A percentile compares a stretch with the other conserved stretches of the same genome.
phyloP scores from a whole-genome alignment of 2,797 vertebrate species.

The Malacoraja senta region DNA sequence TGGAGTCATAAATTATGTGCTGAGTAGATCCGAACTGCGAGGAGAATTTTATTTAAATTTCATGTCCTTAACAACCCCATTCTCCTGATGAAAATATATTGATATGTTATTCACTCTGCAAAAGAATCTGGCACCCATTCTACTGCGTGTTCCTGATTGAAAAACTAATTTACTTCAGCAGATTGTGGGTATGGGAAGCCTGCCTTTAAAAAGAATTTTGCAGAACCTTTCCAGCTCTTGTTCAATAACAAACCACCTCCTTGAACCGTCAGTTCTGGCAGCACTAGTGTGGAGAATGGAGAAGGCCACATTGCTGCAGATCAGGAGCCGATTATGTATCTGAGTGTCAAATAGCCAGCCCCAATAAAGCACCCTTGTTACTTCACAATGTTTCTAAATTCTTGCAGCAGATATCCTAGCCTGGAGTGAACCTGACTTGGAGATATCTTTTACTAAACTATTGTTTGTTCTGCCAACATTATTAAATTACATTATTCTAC shows the following conservation, averaged over 20 bases:
- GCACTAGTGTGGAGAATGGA: background rate
- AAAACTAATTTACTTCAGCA: too few relatives aligned
- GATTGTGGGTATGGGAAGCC: too few relatives aligned
- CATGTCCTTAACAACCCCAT: too few relatives aligned
- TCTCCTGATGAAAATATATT: too few relatives aligned
- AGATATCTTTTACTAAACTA: background rate
- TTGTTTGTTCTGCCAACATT: constrained; percentile 4
- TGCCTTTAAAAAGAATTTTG: too few relatives aligned
- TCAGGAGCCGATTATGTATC: background rate
- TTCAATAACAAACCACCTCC: background rate
- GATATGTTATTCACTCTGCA: background rate
- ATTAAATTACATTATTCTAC: constrained; percentile 26
- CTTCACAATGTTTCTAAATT: background rate
- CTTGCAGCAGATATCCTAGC: background rate
- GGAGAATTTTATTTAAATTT: background rate
- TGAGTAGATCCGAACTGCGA: background rate
- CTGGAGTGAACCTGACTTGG: background rate
- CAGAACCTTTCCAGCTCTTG: background rate
- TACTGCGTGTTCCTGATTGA: too few relatives aligned
- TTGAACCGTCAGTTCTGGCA: background rate
- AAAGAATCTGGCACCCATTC: background rate
- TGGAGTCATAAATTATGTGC: background rate
- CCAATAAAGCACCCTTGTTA: background rate
- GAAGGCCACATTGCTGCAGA: background rate
- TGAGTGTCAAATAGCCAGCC: background rate